Conservation (phyloP, 2,888 invertebrate genomes). For the Melieria crassipennis region DNA sequence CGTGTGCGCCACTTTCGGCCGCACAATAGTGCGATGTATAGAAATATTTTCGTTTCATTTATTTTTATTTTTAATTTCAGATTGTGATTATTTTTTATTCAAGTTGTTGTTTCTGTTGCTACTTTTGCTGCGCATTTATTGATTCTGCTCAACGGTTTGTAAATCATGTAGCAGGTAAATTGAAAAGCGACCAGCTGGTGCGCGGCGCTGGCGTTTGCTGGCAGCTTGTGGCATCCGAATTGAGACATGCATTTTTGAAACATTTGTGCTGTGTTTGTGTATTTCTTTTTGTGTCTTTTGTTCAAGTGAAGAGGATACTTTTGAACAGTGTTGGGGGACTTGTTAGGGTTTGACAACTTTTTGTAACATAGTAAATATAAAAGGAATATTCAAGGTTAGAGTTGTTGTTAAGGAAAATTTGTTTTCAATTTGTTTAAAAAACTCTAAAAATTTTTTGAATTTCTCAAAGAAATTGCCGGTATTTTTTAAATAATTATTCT, state of each 20-base stretch:
- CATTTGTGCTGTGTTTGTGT: not conserved
- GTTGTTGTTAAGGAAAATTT: not conserved
- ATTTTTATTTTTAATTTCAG: slow-evolving; percentile 4
- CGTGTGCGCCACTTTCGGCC: too few relatives aligned
- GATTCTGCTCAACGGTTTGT: slow-evolving; percentile 47
- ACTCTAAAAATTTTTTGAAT: too few relatives aligned
- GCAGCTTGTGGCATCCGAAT: not conserved
- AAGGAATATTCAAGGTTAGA: not conserved
- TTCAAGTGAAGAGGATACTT: not conserved
- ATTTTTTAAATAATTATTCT: too few relatives aligned
- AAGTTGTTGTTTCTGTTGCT: slow-evolving; percentile 38
- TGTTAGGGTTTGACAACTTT: slow-evolving; percentile 21
- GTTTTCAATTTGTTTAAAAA: not conserved
- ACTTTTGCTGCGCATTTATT: slow-evolving; percentile 29
- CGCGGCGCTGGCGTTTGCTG: not conserved
- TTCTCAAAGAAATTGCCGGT: too few relatives aligned
- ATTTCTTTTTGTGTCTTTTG: not conserved
- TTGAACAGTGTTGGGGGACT: slow-evolving; percentile 36
- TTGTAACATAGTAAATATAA: not conserved
- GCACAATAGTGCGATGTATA: too few relatives aligned
- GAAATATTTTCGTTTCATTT: slow-evolving; percentile 3
- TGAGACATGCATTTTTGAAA: not conserved
- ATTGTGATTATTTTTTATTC: slow-evolving; percentile 34
- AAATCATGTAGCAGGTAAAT: slow-evolving; percentile 59
- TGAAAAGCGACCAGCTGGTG: slow-evolving; percentile 53